Percentiles rank a stretch among this genome's conserved stretches.
Conservation (phyloP, 2,888 invertebrate species). For the Caenorhabditis sp. region DNA sequence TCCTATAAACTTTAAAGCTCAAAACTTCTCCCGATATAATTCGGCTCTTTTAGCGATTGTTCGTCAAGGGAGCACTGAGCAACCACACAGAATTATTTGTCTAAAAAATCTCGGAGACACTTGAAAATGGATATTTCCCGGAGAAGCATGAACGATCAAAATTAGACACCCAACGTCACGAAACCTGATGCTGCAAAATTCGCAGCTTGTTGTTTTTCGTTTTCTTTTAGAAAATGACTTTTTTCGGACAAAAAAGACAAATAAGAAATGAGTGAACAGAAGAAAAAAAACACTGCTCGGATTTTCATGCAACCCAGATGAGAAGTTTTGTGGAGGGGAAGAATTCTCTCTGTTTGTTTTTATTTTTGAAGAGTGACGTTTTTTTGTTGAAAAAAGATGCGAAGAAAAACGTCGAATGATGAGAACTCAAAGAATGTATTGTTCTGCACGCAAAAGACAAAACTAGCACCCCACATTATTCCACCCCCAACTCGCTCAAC, state of each 20-base stretch:
- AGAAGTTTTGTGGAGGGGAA: not conserved
- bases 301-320: not conserved
- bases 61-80: too few relatives aligned
- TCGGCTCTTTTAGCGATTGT: too few relatives aligned
- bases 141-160: not conserved
- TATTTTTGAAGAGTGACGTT: slow-evolving; percentile 19
- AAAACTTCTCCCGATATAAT: too few relatives aligned
- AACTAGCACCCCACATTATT: slow-evolving; percentile 10
- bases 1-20: too few relatives aligned
- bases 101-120: too few relatives aligned
- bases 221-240: not conserved
- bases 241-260: not conserved
- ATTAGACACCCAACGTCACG: too few relatives aligned
- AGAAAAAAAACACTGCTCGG: not conserved
- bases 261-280: too few relatives aligned
- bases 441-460: slow-evolving; percentile 17
- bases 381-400: not conserved
- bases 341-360: not conserved
- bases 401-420: too few relatives aligned
- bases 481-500: slow-evolving; percentile 31
- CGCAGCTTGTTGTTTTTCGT: not conserved
- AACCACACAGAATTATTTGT: too few relatives aligned
- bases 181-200: slow-evolving; percentile 13
- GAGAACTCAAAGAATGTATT: not conserved
- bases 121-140: not conserved